Conservation (phyloP, 2,113 vertebrate species). For the Dermatemys mawii region DNA sequence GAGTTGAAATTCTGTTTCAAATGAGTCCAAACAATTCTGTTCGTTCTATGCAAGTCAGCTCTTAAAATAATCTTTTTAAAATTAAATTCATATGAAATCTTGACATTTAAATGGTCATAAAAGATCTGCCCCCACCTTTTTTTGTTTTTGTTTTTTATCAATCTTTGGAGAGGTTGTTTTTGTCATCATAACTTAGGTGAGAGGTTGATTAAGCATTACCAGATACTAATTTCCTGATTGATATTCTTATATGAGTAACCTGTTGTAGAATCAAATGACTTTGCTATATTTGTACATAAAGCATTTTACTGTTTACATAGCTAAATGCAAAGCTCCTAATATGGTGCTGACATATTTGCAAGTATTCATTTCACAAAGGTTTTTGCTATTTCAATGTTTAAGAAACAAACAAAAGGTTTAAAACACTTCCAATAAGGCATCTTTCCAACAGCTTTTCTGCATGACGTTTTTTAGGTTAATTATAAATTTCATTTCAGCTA, state of each 20-base stretch:
- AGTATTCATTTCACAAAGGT: neutral
- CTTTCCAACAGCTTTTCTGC: neutral
- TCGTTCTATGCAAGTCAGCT: neutral
- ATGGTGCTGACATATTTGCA: neutral
- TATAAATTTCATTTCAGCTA: neutral
- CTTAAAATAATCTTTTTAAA: neutral
- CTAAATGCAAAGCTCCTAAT: no score
- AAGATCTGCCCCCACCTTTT: no score
- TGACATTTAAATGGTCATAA: no score
- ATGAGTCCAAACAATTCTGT: neutral
- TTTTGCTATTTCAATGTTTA: neutral
- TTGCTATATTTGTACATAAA: neutral
- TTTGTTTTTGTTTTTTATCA: neutral
- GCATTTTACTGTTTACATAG: neutral
- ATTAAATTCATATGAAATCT: neutral
- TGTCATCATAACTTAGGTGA: neutral
- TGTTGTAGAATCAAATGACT: neutral
- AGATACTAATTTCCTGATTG: neutral
- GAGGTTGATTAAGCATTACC: neutral
- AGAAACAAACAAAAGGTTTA: neutral
- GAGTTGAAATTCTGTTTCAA: neutral
- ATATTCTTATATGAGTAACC: neutral
- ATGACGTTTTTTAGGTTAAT: neutral
- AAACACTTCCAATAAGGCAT: neutral
- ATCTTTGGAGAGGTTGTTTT: neutral